Conservation (phyloP, 1,140 invertebrate genomes). For the Platyscapa corneri region DNA sequence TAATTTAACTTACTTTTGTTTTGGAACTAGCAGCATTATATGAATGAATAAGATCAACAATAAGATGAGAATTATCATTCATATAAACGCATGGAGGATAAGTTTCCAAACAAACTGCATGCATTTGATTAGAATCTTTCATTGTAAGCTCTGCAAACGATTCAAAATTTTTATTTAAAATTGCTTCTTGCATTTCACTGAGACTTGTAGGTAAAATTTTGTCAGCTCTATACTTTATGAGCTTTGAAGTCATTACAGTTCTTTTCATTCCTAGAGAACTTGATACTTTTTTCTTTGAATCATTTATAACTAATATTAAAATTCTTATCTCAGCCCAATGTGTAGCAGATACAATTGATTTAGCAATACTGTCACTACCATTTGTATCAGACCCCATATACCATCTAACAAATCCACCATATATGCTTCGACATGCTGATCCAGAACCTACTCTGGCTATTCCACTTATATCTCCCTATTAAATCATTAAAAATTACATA, state of each 20-base stretch:
- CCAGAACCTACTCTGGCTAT: conserved; percentile 94
- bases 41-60: conserved; percentile 87
- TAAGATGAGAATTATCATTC: conserved; percentile 89
- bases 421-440: conserved; percentile 95
- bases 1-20: conserved; percentile 75
- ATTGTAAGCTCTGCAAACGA: conserved; percentile 95
- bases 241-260: conserved; percentile 86
- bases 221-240: conserved; percentile 85
- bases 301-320: conserved; percentile 92
- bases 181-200: conserved; percentile 84
- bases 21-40: conserved; percentile 83
- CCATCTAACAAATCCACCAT: conserved; percentile 96
- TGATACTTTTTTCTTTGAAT: conserved; percentile 88
- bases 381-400: conserved; percentile 80
- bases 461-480: conserved; percentile 83
- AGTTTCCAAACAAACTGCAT: conserved; percentile 95
- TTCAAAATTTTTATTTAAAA: conserved; percentile 86
- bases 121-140: conserved; percentile 98
- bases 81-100: conserved; percentile 95
- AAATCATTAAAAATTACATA: not conserved
- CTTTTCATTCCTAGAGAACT: conserved; percentile 95
- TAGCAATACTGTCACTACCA: conserved; percentile 90
- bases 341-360: conserved; percentile 80
- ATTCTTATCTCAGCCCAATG: conserved; percentile 96
- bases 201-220: conserved; percentile 84